phyloP scores from a whole-genome alignment of 1,140 invertebrate species.

The Drosophila nebulosa region DNA sequence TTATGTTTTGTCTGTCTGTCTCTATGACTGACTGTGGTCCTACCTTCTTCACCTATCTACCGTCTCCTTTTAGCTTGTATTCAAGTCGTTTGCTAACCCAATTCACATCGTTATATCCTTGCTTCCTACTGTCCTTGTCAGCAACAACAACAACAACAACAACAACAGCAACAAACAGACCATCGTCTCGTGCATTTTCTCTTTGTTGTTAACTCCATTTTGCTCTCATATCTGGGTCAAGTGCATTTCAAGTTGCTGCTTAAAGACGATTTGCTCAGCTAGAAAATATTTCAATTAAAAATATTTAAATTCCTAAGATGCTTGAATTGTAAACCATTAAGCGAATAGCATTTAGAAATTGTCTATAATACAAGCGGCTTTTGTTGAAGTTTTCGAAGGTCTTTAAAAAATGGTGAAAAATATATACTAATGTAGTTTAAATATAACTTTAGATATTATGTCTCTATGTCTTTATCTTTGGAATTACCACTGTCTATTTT shows the following conservation, averaged over 20 bases:
- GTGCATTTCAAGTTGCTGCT: conserved; percentile 57
- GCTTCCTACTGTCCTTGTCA: conserved; percentile 4
- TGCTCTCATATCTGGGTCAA: conserved; percentile 68
- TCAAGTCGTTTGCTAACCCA: conserved; percentile 72
- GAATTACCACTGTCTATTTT: too few species aligned
- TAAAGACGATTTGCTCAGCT: neutral
- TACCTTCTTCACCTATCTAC: neutral
- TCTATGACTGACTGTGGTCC: conserved; percentile 14
- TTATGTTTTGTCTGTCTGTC: neutral
- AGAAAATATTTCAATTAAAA: neutral
- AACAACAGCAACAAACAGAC: neutral
- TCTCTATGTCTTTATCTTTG: too few species aligned
- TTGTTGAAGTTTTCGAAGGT: too few species aligned
- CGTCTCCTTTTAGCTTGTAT: conserved; percentile 24
- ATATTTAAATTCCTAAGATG: too few species aligned
- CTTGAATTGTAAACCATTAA: too few species aligned
- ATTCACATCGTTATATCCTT: conserved; percentile 48
- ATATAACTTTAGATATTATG: too few species aligned
- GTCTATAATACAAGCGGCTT: too few species aligned
- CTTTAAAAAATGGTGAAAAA: too few species aligned
- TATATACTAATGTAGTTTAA: too few species aligned
- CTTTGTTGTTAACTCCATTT: conserved; percentile 31
- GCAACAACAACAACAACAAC: neutral
- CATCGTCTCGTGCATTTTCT: conserved; percentile 57
- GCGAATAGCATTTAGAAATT: neutral